A percentile compares a stretch with the other conserved stretches of the same genome.
These are phyloP conservation scores for Apostichopus parvimensis DNA, from an alignment of 35 echinoderm and acorn worm species.

Conservation along the genomic window DNA sequence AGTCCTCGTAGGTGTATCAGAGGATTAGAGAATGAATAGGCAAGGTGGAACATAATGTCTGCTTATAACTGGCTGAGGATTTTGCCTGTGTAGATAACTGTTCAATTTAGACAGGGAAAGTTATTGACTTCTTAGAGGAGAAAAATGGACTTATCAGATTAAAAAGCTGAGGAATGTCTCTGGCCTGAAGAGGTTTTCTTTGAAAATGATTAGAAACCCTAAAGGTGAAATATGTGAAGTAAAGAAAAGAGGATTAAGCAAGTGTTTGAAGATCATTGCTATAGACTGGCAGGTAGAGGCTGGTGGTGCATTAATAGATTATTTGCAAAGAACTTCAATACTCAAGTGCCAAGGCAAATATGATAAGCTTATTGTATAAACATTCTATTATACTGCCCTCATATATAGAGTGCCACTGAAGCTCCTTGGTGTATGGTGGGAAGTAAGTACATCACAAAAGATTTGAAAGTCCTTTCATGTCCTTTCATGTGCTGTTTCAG, in stretches of 20 bases:
- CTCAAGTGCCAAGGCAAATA: neutral
- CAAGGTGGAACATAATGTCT: too few species aligned
- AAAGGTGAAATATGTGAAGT: neutral
- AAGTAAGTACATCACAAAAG: too few species aligned
- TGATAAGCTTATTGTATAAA: neutral
- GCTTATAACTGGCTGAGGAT: too few species aligned
- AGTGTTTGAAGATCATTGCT: neutral
- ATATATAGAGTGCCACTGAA: too few species aligned
- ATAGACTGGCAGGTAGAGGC: neutral
- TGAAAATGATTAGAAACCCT: neutral
- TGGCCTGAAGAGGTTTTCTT: slow-evolving; percentile 5
- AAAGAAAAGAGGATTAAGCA: neutral
- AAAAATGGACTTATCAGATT: neutral
- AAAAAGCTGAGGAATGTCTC: neutral
- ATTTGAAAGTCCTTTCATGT: too few species aligned
- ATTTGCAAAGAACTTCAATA: neutral
- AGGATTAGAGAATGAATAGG: too few species aligned
- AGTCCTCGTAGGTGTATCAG: too few species aligned
- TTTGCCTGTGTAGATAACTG: too few species aligned
- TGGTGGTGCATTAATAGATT: neutral
- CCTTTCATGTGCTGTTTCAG: too few species aligned
- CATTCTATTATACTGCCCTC: neutral
- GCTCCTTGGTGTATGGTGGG: too few species aligned
- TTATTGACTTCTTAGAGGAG: too few species aligned
- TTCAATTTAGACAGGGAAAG: too few species aligned